Evolutionary conservation across 2,797 vertebrate genomes (phyloP).

Genomic region (Molossus alvarezi): DNA sequence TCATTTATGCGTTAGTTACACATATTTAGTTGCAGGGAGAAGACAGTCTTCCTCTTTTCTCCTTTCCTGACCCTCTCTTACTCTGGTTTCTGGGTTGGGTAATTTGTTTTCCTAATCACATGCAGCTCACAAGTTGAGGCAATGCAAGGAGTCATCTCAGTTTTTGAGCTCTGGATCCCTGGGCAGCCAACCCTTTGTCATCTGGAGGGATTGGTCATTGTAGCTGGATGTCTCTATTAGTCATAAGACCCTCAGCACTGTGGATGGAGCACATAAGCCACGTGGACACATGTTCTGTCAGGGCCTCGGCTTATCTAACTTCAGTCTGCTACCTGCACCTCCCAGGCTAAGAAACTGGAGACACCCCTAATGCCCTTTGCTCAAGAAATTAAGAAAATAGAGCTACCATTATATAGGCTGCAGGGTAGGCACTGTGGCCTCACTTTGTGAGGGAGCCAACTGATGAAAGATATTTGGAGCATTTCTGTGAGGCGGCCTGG

Average conservation of each 20-base stretch:
- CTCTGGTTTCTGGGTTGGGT: background rate
- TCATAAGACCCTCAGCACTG: background rate
- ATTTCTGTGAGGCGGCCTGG: background rate
- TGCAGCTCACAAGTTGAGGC: background rate
- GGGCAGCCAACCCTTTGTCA: background rate
- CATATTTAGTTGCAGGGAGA: conserved; percentile 1
- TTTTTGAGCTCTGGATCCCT: background rate
- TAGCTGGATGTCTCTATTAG: background rate
- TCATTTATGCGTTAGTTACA: background rate
- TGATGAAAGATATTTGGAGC: background rate
- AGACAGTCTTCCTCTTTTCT: background rate
- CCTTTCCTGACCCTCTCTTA: background rate
- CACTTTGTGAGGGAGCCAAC: background rate
- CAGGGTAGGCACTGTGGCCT: background rate
- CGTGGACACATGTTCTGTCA: fast-evolving
- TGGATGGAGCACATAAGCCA: fast-evolving
- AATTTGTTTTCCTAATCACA: background rate
- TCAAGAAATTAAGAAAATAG: conserved; percentile 41
- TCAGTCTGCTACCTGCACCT: background rate
- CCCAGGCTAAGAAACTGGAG: background rate
- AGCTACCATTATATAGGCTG: background rate
- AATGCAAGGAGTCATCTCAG: background rate
- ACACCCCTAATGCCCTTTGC: background rate
- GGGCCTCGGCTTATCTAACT: background rate
- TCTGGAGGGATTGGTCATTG: background rate